Base-by-base conservation (phyloP, 2,888 invertebrate genomes). In the Podotricha telesiphe region DNA sequence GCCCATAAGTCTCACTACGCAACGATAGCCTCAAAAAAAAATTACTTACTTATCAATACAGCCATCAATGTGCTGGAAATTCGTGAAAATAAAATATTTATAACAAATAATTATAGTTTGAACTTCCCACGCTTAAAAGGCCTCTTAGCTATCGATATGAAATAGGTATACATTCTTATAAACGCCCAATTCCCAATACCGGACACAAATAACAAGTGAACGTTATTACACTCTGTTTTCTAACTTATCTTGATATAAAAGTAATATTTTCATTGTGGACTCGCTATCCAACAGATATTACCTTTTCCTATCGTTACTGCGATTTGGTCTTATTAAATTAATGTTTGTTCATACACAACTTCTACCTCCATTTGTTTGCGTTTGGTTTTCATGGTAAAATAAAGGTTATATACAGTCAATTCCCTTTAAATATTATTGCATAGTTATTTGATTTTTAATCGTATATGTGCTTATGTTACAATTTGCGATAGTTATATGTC, bases 201-300 rank as follows among this genome's bases (percentile, higher is more conserved):
- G 77, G 73, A 77, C 78, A 80, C 81, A 82, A 84, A 84, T 83
- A 85, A 77, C 78, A 13, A 13, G 42, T 78, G 77, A 74, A 76
- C 79, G 79, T 80, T 84, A 83, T 85, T 85, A 81, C 78, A 78
- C 37, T 59, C 78, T 78, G 65, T 69, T 70, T 61, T 62, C 55
- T 62, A 67, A 68, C 68, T 68, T 59, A 61, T 67, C 67, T 63
- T 40, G 67, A 72, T 72, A 65, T 51, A 65, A 70, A 70, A 50
- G 65, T 65, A 67, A 69, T 72, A 67, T 72, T 72, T 67, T 72
- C 62, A 65, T 62, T 68, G 65, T 68, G 37, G 47, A 63, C 55
- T 59, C 37, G 50, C n/a, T 61, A 53, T 67, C 45, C 7, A 61
- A 28, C 50, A 50, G 59, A 67, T 62, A 67, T 61, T 67, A 67